Evolutionary conservation across 1,140 invertebrate genomes (phyloP).

Genomic region (Aphaenogaster ashmeadi): DNA sequence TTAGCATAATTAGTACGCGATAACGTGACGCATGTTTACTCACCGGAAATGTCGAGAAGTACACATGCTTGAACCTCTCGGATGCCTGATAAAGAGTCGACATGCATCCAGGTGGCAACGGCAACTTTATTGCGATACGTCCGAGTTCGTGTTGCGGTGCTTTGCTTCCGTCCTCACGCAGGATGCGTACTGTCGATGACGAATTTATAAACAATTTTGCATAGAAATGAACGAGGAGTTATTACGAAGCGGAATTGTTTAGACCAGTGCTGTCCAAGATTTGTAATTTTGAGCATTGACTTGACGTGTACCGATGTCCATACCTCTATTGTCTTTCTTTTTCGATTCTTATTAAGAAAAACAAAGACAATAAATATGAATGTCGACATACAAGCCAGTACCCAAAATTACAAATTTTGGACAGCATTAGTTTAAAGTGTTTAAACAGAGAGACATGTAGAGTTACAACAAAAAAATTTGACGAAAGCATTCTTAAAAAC

Average conservation of each 20-base stretch:
- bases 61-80: slow-evolving; percentile 93
- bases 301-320: too few relatives aligned
- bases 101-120: slow-evolving; percentile 95
- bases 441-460: too few relatives aligned
- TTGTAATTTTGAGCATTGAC: too few relatives aligned
- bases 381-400: too few relatives aligned
- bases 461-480: background rate
- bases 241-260: background rate
- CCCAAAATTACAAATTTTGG: too few relatives aligned
- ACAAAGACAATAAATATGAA: too few relatives aligned
- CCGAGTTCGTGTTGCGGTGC: slow-evolving; percentile 92
- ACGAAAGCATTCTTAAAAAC: background rate
- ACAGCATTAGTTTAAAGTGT: too few relatives aligned
- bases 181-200: slow-evolving; percentile 89
- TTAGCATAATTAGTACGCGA: background rate
- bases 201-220: background rate
- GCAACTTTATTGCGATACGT: slow-evolving; percentile 94
- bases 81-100: slow-evolving; percentile 94
- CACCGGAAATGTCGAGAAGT: slow-evolving; percentile 94
- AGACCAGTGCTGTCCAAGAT: too few relatives aligned
- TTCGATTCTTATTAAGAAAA: too few relatives aligned
- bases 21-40: slow-evolving; percentile 75
- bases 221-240: background rate
- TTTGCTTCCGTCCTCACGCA: slow-evolving; percentile 91
- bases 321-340: too few relatives aligned